Evolutionary conservation across 2,113 vertebrate species (phyloP).

Genomic region (Chrysochloris asiatica): DNA sequence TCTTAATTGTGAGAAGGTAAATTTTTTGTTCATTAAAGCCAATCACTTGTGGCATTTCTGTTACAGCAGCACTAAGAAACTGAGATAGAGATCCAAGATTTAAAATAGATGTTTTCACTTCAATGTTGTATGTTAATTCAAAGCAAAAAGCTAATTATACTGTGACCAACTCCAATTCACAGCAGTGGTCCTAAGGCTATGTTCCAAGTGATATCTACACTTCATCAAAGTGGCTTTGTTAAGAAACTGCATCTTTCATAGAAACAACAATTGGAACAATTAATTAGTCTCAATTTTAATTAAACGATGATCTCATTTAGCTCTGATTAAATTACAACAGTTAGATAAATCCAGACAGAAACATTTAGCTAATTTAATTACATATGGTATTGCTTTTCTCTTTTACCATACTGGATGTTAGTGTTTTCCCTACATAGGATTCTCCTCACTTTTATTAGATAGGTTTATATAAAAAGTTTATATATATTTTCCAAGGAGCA

Average conservation of each 20-base stretch:
- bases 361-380: slow-evolving; percentile 82
- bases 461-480: too few relatives aligned
- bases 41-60: neutral
- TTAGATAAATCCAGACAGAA: slow-evolving; percentile 78
- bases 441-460: too few relatives aligned
- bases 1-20: neutral
- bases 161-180: slow-evolving; percentile 46
- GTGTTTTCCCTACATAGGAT: neutral
- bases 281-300: slow-evolving; percentile 82
- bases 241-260: slow-evolving; percentile 71
- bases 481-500: too few relatives aligned
- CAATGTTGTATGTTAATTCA: neutral
- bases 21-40: neutral
- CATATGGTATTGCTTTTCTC: slow-evolving; percentile 66
- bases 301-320: slow-evolving; percentile 77
- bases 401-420: slow-evolving; percentile 54
- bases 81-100: neutral
- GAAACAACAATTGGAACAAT: slow-evolving; percentile 79
- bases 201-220: slow-evolving; percentile 53
- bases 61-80: neutral
- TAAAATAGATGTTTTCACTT: slow-evolving; percentile 40
- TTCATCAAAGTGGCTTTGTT: slow-evolving; percentile 72
- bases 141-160: slow-evolving; percentile 20
- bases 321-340: slow-evolving; percentile 78
- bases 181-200: slow-evolving; percentile 65